Evolutionary conservation across 2,888 invertebrate genomes (phyloP).

Genomic region (Parasteatoda lunata): DNA sequence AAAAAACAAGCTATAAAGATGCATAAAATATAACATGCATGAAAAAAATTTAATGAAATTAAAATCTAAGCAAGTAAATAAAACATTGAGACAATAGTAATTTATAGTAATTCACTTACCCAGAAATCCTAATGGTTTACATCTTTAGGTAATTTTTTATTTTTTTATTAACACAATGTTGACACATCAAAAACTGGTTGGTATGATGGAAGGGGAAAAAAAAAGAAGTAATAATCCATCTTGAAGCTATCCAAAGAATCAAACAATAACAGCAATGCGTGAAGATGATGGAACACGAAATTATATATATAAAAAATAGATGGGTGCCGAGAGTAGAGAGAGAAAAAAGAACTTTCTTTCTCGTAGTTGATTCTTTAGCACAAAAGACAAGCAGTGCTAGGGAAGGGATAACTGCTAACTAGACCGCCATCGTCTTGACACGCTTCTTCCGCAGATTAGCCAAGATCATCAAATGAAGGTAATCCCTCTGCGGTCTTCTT

Average conservation of each 20-base stretch:
- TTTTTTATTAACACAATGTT: too few species aligned
- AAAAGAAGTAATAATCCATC: constrained; percentile 6
- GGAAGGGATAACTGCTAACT: constrained; percentile 51
- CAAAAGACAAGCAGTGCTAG: constrained; percentile 39
- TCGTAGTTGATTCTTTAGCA: constrained; percentile 9
- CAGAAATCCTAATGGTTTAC: too few species aligned
- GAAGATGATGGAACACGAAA: constrained; percentile 7
- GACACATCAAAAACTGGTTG: too few species aligned
- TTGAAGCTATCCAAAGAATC: neutral
- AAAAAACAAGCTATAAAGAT: too few species aligned
- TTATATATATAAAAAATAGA: too few species aligned
- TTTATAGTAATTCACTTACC: too few species aligned
- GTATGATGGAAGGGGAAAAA: neutral
- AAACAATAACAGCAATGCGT: constrained; percentile 23
- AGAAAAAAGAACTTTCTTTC: neutral
- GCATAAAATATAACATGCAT: too few species aligned
- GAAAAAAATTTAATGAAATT: too few species aligned
- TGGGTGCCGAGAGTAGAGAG: constrained; percentile 1
- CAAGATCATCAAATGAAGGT: constrained; percentile 66
- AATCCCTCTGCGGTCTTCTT: constrained; percentile 54
- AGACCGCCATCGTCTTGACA: constrained; percentile 49
- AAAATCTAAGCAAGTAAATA: too few species aligned
- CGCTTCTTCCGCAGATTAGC: constrained; percentile 57
- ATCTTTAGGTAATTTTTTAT: too few species aligned
- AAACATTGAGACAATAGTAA: too few species aligned